Conservation (phyloP, 2,888 invertebrate species). For the Archaeoteleia sp. region DNA sequence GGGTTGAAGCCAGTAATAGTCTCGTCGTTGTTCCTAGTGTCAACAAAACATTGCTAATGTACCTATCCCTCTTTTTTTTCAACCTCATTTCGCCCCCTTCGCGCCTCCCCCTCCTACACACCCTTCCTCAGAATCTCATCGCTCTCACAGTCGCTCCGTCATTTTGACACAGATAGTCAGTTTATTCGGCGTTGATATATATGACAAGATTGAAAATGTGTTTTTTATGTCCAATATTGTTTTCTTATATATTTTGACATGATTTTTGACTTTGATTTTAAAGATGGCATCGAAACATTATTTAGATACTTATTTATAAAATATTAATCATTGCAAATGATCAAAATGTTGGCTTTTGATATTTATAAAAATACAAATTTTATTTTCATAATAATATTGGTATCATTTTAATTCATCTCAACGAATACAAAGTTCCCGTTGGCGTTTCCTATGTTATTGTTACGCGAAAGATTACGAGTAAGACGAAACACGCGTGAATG, state of each 20-base stretch:
- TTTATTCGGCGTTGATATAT: no score
- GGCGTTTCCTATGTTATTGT: conserved; percentile 35
- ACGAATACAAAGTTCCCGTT: conserved; percentile 9
- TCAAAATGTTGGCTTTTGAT: no score
- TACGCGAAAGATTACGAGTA: conserved; percentile 40
- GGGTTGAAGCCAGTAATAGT: conserved; percentile 66
- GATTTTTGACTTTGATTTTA: no score
- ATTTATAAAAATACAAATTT: neutral
- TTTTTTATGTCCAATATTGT: no score
- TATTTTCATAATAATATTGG: no score
- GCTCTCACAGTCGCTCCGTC: neutral
- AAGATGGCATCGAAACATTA: neutral
- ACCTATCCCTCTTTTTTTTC: conserved; percentile 57
- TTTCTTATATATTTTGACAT: no score
- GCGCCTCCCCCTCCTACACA: no score
- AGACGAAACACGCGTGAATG: conserved; percentile 50
- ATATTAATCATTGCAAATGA: no score
- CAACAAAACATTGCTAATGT: conserved; percentile 73
- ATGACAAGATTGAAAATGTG: no score
- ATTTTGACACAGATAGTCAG: no score
- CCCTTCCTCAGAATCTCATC: conserved; percentile 4
- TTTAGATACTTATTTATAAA: neutral
- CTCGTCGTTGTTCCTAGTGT: conserved; percentile 63
- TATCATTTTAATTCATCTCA: conserved; percentile 4
- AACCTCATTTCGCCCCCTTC: conserved; percentile 51